Evolutionary conservation across 2,113 vertebrate species (phyloP).

Genomic region (Spea multiplicata): DNA sequence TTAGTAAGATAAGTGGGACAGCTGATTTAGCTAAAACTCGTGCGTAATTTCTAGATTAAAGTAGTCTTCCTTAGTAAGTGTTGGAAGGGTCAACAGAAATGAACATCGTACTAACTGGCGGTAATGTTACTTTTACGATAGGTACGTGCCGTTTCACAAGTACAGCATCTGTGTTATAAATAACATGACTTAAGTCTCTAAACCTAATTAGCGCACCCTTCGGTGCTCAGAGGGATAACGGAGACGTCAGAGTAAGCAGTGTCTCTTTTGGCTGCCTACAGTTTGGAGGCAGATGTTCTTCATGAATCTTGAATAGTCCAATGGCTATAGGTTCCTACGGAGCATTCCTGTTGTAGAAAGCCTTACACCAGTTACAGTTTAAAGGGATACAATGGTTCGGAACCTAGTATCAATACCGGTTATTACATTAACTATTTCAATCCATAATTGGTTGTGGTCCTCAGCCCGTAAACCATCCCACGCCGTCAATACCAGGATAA

Average conservation of each 20-base stretch:
- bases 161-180: too few relatives aligned
- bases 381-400: background rate
- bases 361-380: background rate
- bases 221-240: too few relatives aligned
- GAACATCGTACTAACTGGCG: too few relatives aligned
- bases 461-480: background rate
- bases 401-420: slow-evolving; percentile 1
- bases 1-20: too few relatives aligned
- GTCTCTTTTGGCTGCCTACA: background rate
- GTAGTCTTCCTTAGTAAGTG: too few relatives aligned
- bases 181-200: too few relatives aligned
- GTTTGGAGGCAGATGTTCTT: background rate
- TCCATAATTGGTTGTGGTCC: background rate
- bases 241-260: background rate
- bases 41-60: too few relatives aligned
- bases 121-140: too few relatives aligned
- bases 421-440: background rate
- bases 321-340: slow-evolving; percentile 1
- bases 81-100: too few relatives aligned
- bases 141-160: too few relatives aligned
- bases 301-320: background rate
- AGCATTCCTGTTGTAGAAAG: background rate
- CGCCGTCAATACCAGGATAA: background rate
- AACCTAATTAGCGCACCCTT: too few relatives aligned
- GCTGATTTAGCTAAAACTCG: too few relatives aligned